Percentiles rank a stretch among this genome's conserved stretches.
Evolutionary conservation across 2,113 vertebrate genomes (phyloP).

Genomic region (human): GRCh38 chr7:50238501-50239000

Average conservation of each 20-base stretch:
- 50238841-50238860: not conserved
- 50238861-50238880: not conserved
- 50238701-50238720: not conserved
- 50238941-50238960: not conserved
- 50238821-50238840: not conserved
- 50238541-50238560: not conserved
- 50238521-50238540: not conserved
- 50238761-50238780: not conserved
- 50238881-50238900: not conserved
- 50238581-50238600: not conserved
- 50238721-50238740: not conserved
- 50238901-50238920: not conserved
- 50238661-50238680: not conserved
- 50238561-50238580: not conserved
- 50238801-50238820: not conserved
- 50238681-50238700: not conserved
- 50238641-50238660: not conserved
- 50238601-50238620: not conserved
- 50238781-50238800: not conserved
- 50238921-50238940: not conserved
- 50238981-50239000: not conserved
- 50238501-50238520: not conserved
- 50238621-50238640: not conserved
- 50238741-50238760: not conserved
- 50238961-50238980: not conserved